A percentile compares a stretch with the other conserved stretches of the same genome.
Conservation (phyloP, 2,797 vertebrate species). For the Myioborus melanocephalus region DNA sequence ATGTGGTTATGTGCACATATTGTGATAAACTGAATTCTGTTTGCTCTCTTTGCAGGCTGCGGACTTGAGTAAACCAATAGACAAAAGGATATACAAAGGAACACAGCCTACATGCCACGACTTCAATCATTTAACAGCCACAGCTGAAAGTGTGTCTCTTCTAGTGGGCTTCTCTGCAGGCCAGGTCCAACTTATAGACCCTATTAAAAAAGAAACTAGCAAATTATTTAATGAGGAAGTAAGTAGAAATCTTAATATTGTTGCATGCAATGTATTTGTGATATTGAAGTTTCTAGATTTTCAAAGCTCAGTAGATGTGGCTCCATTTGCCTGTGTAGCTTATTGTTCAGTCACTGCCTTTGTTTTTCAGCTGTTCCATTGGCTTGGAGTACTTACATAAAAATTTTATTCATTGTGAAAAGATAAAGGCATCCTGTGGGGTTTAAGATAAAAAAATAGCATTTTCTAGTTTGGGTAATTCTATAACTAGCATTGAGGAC, state of each 20-base stretch:
- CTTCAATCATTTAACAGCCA: conserved; percentile 98
- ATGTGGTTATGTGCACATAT: not conserved
- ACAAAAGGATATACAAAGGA: conserved; percentile 99
- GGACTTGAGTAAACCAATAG: conserved; percentile 97
- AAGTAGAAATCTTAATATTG: conserved; percentile 70
- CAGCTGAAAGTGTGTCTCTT: conserved; percentile 94
- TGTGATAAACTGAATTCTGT: conserved; percentile 49
- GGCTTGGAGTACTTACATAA: not conserved
- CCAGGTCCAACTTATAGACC: conserved; percentile 98
- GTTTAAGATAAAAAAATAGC: not conserved
- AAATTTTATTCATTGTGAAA: not conserved
- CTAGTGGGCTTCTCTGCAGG: conserved; percentile 98
- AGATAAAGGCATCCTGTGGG: not conserved
- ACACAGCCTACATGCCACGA: conserved; percentile 99
- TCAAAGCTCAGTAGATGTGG: not conserved
- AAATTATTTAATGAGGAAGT: conserved; percentile 99
- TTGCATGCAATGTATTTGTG: conserved; percentile 37
- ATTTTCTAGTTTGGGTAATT: not conserved
- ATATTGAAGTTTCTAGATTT: not conserved
- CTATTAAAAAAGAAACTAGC: conserved; percentile 99
- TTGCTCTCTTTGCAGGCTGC: conserved; percentile 86
- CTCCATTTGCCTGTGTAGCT: not conserved
- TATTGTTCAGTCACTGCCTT: not conserved
- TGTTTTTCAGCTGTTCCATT: conserved; percentile 5
- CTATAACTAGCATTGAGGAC: not conserved